A percentile compares a stretch with the other conserved stretches of the same genome.
Evolutionary conservation across 2,113 vertebrate genomes (phyloP).

Genomic region (Aspiorhynchus laticeps): DNA sequence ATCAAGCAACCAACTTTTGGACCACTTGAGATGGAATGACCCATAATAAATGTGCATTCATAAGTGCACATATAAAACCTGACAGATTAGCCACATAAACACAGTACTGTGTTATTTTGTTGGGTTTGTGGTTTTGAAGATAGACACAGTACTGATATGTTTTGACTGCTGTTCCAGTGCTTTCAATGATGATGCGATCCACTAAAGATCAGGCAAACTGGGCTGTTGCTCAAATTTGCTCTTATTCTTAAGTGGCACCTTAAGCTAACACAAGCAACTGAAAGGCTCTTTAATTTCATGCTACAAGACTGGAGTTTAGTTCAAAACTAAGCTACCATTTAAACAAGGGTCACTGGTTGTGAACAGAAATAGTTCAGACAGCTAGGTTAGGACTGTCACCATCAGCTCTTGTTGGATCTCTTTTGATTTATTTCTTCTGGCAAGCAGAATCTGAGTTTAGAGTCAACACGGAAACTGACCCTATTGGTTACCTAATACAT

Average conservation of each 20-base stretch:
- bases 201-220: not conserved
- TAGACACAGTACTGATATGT: not conserved
- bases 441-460: not conserved
- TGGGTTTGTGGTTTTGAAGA: not conserved
- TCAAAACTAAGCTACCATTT: not conserved
- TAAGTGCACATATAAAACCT: not conserved
- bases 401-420: not conserved
- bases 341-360: not conserved
- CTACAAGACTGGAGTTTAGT: not conserved
- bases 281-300: slow-evolving; percentile 15
- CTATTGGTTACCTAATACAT: not conserved
- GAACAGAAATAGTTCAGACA: not conserved
- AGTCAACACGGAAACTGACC: not conserved
- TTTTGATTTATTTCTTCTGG: not conserved
- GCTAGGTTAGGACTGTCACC: not conserved
- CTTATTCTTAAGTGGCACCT: not conserved
- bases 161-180: not conserved
- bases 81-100: not conserved
- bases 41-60: not conserved
- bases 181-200: not conserved
- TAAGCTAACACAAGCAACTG: not conserved
- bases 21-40: not conserved
- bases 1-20: not conserved
- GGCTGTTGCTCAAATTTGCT: not conserved
- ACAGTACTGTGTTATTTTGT: not conserved